Conservation (phyloP, 2,797 vertebrate species). For the Dromococcyx pavoninus region DNA sequence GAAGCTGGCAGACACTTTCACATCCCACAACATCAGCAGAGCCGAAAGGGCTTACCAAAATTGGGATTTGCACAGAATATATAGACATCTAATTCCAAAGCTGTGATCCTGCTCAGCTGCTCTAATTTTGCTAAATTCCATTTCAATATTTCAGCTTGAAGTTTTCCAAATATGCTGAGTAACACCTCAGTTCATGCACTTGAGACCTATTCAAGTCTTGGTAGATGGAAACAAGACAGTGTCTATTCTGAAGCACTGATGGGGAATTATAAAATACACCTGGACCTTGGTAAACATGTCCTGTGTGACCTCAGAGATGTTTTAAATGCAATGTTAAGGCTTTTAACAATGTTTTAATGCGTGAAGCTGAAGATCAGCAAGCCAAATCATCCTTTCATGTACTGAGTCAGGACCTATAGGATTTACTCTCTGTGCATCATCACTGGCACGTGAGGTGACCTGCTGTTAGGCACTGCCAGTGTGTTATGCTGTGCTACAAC, state of each 20-base stretch:
- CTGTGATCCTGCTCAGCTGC: conserved; percentile 54
- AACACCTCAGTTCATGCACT: conserved; percentile 8
- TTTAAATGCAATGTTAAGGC: not conserved
- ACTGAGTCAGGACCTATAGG: not conserved
- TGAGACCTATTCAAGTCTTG: not conserved
- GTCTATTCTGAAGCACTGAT: not conserved
- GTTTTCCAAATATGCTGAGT: conserved; percentile 40
- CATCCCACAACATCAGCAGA: conserved; percentile 11
- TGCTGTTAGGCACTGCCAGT: not conserved
- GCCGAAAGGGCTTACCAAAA: conserved; percentile 48
- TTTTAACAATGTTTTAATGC: not conserved
- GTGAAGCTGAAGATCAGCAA: not conserved
- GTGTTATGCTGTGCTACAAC: not conserved
- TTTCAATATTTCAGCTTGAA: conserved; percentile 55
- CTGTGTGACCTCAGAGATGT: not conserved
- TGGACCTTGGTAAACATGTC: not conserved
- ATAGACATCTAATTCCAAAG: conserved; percentile 37
- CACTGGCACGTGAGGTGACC: not conserved
- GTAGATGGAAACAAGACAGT: not conserved
- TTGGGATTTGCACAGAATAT: conserved; percentile 36
- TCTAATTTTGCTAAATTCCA: conserved; percentile 44
- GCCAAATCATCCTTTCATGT: not conserved
- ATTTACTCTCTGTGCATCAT: not conserved
- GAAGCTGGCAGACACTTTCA: conserved; percentile 44
- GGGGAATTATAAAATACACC: not conserved